Conservation (phyloP, 2,888 invertebrate species). For the Pimpla rufipes region DNA sequence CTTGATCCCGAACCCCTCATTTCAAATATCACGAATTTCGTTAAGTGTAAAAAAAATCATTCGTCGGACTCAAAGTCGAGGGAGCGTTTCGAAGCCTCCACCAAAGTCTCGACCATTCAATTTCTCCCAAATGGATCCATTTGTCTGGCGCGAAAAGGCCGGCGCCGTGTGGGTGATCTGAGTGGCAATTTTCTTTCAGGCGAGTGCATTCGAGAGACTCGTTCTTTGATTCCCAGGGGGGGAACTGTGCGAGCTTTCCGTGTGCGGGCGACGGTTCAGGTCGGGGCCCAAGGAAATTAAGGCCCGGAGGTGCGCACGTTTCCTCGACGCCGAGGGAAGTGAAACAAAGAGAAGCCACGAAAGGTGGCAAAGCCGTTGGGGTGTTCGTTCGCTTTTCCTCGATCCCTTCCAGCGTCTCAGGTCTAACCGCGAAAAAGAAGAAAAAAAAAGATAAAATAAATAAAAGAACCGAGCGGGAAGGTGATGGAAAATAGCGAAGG, state of each 20-base stretch:
- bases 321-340: slow-evolving; percentile 2
- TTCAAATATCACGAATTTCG: background rate
- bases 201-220: slow-evolving; percentile 56
- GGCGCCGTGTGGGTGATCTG: background rate
- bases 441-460: background rate
- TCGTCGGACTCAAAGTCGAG: background rate
- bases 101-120: slow-evolving; percentile 13
- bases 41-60: background rate
- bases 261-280: slow-evolving; percentile 31
- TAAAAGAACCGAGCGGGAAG: background rate
- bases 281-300: slow-evolving; percentile 30
- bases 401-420: background rate
- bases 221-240: slow-evolving; percentile 45
- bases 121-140: slow-evolving; percentile 41
- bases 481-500: background rate
- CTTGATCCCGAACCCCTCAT: too few species aligned
- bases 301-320: background rate
- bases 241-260: background rate
- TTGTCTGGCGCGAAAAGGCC: slow-evolving; percentile 5
- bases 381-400: slow-evolving; percentile 6
- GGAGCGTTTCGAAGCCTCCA: background rate
- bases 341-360: slow-evolving; percentile 1
- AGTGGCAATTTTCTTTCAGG: slow-evolving; percentile 61
- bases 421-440: slow-evolving; percentile 22
- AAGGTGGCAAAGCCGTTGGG: background rate